Percentiles rank a stretch among this genome's conserved stretches.
Evolutionary conservation across 2,888 invertebrate genomes (phyloP).

Genomic region (Phasia obesa): DNA sequence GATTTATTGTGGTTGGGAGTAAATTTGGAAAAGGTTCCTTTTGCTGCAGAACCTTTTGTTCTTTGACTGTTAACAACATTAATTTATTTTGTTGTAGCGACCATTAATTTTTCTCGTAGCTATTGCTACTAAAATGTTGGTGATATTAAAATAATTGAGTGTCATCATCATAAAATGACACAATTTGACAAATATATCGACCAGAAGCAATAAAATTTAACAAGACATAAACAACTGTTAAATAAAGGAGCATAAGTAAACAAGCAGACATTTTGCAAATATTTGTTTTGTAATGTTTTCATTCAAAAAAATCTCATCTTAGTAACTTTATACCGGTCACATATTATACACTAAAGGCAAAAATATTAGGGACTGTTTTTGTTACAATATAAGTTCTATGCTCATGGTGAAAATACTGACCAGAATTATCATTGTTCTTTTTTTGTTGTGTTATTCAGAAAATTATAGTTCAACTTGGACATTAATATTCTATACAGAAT

Average conservation of each 20-base stretch:
- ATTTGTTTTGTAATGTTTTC: slow-evolving; percentile 15
- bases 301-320: neutral
- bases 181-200: slow-evolving; percentile 36
- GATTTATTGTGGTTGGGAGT: no score
- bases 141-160: slow-evolving; percentile 55
- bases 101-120: slow-evolving; percentile 9
- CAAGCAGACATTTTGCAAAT: slow-evolving; percentile 31
- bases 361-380: neutral
- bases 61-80: no score
- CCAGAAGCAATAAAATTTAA: slow-evolving; percentile 54
- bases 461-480: no score
- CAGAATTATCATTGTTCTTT: no score
- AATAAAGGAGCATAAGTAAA: neutral
- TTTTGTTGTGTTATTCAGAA: no score
- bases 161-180: slow-evolving; percentile 48
- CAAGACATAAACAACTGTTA: slow-evolving; percentile 71
- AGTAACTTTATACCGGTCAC: neutral
- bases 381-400: no score
- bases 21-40: no score
- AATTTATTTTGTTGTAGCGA: neutral
- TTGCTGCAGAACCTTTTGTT: no score
- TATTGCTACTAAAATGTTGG: neutral
- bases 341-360: neutral
- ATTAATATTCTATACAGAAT: no score
- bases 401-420: no score